These are phyloP conservation scores for Limnephilus rhombicus DNA, from an alignment of 2,888 invertebrate genomes.

Conservation along the genomic window DNA sequence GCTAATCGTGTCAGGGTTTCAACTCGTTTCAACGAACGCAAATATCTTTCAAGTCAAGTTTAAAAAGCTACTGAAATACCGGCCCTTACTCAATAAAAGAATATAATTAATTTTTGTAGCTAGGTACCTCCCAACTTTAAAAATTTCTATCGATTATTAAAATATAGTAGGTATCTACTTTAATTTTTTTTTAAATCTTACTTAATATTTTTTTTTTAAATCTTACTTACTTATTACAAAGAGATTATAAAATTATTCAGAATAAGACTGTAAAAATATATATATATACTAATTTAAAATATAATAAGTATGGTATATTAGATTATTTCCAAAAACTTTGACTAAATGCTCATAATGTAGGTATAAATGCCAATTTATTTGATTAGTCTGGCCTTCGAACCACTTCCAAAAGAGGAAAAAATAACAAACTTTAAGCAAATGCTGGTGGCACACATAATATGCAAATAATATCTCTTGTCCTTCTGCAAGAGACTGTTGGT, in stretches of 20 bases:
- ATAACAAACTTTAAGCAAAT: neutral
- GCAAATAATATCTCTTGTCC: neutral
- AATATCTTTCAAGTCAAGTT: too few species aligned
- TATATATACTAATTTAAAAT: neutral
- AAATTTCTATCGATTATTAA: too few species aligned
- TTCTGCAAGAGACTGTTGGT: neutral
- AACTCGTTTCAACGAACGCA: too few species aligned
- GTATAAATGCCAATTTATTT: neutral
- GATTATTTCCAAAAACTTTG: neutral
- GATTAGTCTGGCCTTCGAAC: neutral
- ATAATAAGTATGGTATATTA: too few species aligned
- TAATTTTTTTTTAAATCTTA: too few species aligned
- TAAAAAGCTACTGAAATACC: too few species aligned
- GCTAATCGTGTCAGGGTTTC: too few species aligned
- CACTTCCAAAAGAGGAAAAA: neutral
- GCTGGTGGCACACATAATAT: neutral
- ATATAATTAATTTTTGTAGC: too few species aligned
- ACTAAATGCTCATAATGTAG: neutral
- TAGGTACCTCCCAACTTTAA: too few species aligned
- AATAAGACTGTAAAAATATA: neutral
- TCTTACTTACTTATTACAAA: neutral
- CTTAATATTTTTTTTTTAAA: too few species aligned
- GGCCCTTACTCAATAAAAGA: too few species aligned
- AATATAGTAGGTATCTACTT: too few species aligned
- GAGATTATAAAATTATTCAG: neutral